These are phyloP conservation scores for Cyclina sinensis DNA, from an alignment of 1,140 invertebrate genomes.

Conservation along the genomic window DNA sequence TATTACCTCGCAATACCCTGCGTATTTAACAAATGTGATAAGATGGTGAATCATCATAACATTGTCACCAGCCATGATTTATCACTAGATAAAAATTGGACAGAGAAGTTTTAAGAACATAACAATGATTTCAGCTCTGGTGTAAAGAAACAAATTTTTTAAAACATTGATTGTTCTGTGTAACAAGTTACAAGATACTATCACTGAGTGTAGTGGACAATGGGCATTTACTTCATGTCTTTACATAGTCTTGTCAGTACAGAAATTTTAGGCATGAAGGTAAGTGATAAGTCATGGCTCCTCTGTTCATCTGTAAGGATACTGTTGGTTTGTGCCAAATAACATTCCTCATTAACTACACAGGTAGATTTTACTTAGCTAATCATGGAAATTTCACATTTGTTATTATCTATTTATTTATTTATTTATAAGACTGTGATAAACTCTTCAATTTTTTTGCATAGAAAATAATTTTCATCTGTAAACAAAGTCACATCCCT, in stretches of 20 bases:
- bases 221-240: background rate
- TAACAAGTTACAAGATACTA: background rate
- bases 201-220: background rate
- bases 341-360: conserved; percentile 69
- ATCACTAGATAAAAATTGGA: conserved; percentile 1
- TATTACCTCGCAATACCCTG: conserved; percentile 44
- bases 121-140: too few species aligned
- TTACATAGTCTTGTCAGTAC: background rate
- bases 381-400: conserved; percentile 67
- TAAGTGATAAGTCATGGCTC: conserved; percentile 52
- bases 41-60: conserved; percentile 31
- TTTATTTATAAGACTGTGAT: conserved; percentile 72
- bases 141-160: too few species aligned
- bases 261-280: background rate
- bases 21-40: conserved; percentile 66
- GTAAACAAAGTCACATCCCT: conserved; percentile 37
- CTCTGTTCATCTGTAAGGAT: conserved; percentile 45
- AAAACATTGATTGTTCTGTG: background rate
- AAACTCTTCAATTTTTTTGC: conserved; percentile 65
- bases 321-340: conserved; percentile 70
- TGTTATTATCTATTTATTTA: conserved; percentile 72
- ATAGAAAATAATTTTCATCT: conserved; percentile 65
- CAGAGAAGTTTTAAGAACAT: too few species aligned
- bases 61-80: conserved; percentile 51
- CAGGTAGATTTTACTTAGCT: conserved; percentile 68